Conservation (phyloP, 2,113 vertebrate species). For the Phalacrocorax brasilianus region DNA sequence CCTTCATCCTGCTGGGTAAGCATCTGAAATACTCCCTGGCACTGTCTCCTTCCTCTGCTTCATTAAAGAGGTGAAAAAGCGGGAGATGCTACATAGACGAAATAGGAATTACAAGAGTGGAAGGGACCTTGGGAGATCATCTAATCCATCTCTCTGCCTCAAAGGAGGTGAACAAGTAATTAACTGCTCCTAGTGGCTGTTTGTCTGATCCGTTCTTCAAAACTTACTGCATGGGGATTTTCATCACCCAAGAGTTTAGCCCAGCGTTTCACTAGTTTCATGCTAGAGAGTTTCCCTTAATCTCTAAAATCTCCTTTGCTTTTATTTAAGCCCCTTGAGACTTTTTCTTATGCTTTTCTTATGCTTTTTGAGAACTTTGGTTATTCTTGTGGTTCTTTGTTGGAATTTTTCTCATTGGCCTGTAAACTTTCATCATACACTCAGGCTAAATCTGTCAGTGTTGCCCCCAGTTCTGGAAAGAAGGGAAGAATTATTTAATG, state of each 20-base stretch:
- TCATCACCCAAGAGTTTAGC: slow-evolving; percentile 19
- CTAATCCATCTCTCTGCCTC: slow-evolving; percentile 51
- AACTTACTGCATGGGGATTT: slow-evolving; percentile 35
- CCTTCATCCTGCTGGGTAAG: slow-evolving; percentile 44
- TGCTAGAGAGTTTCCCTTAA: background rate
- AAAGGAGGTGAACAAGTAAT: slow-evolving; percentile 47
- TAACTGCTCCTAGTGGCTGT: slow-evolving; percentile 30
- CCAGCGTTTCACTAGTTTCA: background rate
- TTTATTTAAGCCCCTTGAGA: slow-evolving; percentile 18
- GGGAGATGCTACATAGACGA: background rate
- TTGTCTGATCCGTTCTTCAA: slow-evolving; percentile 45
- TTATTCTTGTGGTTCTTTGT: background rate
- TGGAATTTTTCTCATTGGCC: background rate
- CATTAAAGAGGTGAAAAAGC: slow-evolving; percentile 36
- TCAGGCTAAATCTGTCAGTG: background rate
- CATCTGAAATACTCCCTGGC: slow-evolving; percentile 9
- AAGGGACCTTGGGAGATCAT: slow-evolving; percentile 40
- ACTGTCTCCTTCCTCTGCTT: slow-evolving; percentile 20
- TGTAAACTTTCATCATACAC: background rate
- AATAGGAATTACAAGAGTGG: slow-evolving; percentile 12
- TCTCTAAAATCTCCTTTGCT: slow-evolving; percentile 37
- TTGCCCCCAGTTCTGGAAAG: background rate
- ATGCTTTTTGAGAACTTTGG: background rate
- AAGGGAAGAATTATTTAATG: background rate
- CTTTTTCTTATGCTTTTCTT: background rate